Evolutionary conservation across 2,888 invertebrate species (phyloP).

Genomic region (Amphimallon solstitiale): DNA sequence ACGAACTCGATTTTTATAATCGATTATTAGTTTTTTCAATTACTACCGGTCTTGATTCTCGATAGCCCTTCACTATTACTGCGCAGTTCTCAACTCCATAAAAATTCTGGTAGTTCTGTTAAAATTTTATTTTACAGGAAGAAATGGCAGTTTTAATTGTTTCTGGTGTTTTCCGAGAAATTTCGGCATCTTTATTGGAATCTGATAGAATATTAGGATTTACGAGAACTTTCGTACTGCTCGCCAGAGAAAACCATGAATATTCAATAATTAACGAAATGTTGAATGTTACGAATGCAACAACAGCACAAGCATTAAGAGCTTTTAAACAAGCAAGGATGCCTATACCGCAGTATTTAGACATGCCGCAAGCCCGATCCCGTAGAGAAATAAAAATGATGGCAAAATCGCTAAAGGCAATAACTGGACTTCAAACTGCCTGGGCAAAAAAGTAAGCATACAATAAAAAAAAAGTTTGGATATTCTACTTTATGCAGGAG

Average conservation of each 20-base stretch:
- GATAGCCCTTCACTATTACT: too few species aligned
- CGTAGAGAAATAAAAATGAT: constrained; percentile 52
- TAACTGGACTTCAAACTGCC: constrained; percentile 55
- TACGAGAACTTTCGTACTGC: constrained; percentile 68
- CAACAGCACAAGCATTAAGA: constrained; percentile 50
- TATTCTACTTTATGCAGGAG: too few species aligned
- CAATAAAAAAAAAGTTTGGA: too few species aligned
- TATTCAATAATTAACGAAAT: constrained; percentile 76
- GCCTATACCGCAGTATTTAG: constrained; percentile 34
- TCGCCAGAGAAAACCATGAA: constrained; percentile 62
- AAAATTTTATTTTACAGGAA: constrained; percentile 55
- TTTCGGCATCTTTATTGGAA: constrained; percentile 63
- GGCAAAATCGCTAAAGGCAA: constrained; percentile 50
- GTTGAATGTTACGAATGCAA: constrained; percentile 68
- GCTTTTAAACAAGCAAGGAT: constrained; percentile 52
- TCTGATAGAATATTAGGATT: constrained; percentile 68
- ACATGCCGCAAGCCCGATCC: constrained; percentile 47
- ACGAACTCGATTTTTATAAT: too few species aligned
- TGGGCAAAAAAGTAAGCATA: constrained; percentile 57
- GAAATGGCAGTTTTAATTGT: constrained; percentile 67
- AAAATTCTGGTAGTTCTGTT: too few species aligned
- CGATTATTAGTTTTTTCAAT: too few species aligned
- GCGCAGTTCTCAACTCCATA: too few species aligned
- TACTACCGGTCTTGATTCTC: too few species aligned
- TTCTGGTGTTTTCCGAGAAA: constrained; percentile 74